Conservation (phyloP, 2,888 invertebrate genomes). For the Cylloceria caligata region DNA sequence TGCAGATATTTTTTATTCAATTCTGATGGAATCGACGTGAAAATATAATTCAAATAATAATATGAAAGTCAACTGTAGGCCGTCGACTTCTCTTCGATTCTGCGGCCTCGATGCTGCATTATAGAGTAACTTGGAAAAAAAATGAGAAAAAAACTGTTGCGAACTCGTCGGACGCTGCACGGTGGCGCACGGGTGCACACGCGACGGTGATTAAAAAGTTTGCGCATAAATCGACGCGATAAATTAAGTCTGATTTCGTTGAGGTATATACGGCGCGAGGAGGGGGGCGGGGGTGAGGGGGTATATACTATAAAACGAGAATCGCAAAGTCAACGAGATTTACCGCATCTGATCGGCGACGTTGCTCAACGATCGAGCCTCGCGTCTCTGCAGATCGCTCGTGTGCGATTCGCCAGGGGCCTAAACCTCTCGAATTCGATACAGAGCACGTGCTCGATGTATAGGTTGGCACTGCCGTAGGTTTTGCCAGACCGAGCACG, state of each 20-base stretch:
- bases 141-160: slow-evolving; percentile 14
- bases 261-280: slow-evolving; percentile 24
- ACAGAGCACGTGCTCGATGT: slow-evolving; percentile 41
- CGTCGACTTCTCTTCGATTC: neutral
- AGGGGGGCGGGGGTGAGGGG: neutral
- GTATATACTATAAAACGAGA: slow-evolving; percentile 56
- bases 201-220: slow-evolving; percentile 69
- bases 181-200: slow-evolving; percentile 49
- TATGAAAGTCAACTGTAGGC: slow-evolving; percentile 7
- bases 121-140: slow-evolving; percentile 10
- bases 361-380: slow-evolving; percentile 21
- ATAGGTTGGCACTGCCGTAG: slow-evolving; percentile 5
- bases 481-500: slow-evolving; percentile 39
- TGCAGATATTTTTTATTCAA: no score
- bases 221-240: slow-evolving; percentile 69
- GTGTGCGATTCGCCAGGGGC: slow-evolving; percentile 51
- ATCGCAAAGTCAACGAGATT: slow-evolving; percentile 67
- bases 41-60: slow-evolving; percentile 10
- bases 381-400: slow-evolving; percentile 34
- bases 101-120: slow-evolving; percentile 31
- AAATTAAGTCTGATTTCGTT: slow-evolving; percentile 68
- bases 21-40: no score
- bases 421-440: slow-evolving; percentile 46
- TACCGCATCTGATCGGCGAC: slow-evolving; percentile 57
- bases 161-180: slow-evolving; percentile 61